phyloP scores from a whole-genome alignment of 2,113 vertebrate genomes.

The Naja naja region DNA sequence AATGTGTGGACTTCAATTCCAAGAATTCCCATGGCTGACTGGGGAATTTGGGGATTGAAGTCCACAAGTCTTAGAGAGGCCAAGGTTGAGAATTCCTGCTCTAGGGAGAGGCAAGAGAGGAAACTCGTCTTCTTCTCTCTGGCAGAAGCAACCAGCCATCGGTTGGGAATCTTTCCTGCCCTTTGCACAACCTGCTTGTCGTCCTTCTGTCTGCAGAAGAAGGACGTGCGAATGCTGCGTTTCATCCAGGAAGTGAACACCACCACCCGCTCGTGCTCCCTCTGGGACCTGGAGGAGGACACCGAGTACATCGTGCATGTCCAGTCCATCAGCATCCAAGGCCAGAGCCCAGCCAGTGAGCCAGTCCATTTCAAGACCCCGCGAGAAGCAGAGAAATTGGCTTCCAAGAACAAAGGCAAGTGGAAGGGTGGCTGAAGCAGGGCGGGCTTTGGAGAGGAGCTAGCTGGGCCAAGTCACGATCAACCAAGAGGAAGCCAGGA shows the following conservation, averaged over 20 bases:
- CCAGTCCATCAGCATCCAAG: conserved; percentile 91
- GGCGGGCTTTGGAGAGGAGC: conserved; percentile 55
- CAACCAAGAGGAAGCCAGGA: background rate
- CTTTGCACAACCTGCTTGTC: conserved; percentile 11
- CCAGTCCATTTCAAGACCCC: conserved; percentile 90
- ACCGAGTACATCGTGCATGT: conserved; percentile 95
- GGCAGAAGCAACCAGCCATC: background rate
- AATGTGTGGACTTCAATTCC: background rate
- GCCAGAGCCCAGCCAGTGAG: conserved; percentile 90
- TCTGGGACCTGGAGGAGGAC: conserved; percentile 96
- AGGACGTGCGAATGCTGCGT: conserved; percentile 91
- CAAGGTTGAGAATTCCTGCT: background rate
- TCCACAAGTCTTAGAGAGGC: background rate
- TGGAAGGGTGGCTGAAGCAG: background rate
- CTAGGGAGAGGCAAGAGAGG: background rate
- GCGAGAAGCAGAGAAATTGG: conserved; percentile 90
- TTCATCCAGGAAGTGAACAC: conserved; percentile 98
- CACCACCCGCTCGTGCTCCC: conserved; percentile 90
- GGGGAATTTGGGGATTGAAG: background rate
- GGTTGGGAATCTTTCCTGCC: background rate
- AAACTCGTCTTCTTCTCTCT: background rate
- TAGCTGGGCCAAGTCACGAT: background rate
- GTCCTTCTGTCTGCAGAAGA: conserved; percentile 76
- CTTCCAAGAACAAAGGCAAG: conserved; percentile 91
- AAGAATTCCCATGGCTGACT: background rate